Evolutionary conservation across 2,797 vertebrate genomes (phyloP).

Genomic region (Ptychobarbus kaznakovi): DNA sequence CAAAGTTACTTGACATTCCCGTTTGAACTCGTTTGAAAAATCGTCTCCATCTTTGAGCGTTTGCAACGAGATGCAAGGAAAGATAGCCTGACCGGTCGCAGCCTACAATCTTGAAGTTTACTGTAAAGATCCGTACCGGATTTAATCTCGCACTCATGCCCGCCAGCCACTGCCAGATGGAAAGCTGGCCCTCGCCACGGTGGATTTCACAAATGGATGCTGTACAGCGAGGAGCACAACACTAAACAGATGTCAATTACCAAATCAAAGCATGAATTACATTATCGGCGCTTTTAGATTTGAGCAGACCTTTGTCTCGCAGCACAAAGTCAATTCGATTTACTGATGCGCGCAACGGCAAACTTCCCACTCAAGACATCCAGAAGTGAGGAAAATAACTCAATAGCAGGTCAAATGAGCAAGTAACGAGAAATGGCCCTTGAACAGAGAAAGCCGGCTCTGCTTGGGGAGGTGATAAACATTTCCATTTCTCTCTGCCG

Average conservation of each 20-base stretch:
- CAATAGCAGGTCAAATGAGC: slow-evolving; percentile 39
- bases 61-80: slow-evolving; percentile 18
- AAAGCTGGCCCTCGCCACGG: background rate
- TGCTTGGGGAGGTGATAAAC: background rate
- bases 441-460: background rate
- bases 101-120: slow-evolving; percentile 40
- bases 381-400: slow-evolving; percentile 27
- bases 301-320: slow-evolving; percentile 20
- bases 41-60: slow-evolving; percentile 5
- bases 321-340: slow-evolving; percentile 42
- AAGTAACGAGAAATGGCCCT: slow-evolving; percentile 39
- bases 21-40: slow-evolving; percentile 29
- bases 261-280: slow-evolving; percentile 49
- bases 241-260: slow-evolving; percentile 45
- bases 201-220: slow-evolving; percentile 28
- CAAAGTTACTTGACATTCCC: slow-evolving; percentile 1
- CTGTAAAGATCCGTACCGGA: slow-evolving; percentile 34
- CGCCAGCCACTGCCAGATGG: slow-evolving; percentile 20
- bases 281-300: slow-evolving; percentile 36
- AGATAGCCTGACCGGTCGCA: slow-evolving; percentile 24
- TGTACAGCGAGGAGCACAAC: slow-evolving; percentile 24
- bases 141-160: slow-evolving; percentile 43
- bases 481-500: background rate
- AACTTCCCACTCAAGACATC: slow-evolving; percentile 29
- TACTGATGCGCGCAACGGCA: slow-evolving; percentile 24